Percentiles rank a stretch among this genome's conserved stretches.
Conservation (phyloP, 2,888 invertebrate genomes). For the Corythucha ciliata region DNA sequence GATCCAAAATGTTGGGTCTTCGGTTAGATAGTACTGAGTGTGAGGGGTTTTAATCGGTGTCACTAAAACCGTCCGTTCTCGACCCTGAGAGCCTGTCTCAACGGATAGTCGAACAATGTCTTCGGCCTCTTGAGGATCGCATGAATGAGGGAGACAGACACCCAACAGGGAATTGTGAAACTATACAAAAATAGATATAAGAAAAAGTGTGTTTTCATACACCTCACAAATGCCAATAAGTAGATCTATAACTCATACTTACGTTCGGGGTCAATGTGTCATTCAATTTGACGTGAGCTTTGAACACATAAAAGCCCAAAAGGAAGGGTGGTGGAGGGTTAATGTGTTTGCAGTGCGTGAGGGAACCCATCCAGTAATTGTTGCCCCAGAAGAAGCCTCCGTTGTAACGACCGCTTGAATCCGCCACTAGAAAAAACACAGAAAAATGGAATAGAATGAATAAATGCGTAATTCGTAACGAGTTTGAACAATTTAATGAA, state of each 20-base stretch:
- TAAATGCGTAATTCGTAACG: no score
- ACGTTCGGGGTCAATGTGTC: slow-evolving; percentile 48
- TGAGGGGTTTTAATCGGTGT: slow-evolving; percentile 46
- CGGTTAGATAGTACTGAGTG: slow-evolving; percentile 53
- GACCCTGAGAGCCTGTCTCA: slow-evolving; percentile 20
- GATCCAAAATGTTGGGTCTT: slow-evolving; percentile 56
- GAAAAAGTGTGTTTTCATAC: no score
- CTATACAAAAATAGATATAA: slow-evolving; percentile 42
- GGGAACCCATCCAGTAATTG: slow-evolving; percentile 67
- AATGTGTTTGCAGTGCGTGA: slow-evolving; percentile 51
- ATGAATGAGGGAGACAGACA: slow-evolving; percentile 62
- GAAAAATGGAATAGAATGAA: no score
- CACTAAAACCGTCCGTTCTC: slow-evolving; percentile 31
- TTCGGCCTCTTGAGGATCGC: slow-evolving; percentile 54
- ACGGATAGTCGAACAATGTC: slow-evolving; percentile 44
- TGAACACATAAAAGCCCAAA: slow-evolving; percentile 57
- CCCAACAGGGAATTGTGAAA: slow-evolving; percentile 63
- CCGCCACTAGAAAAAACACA: slow-evolving; percentile 48
- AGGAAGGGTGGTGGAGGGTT: slow-evolving; percentile 51
- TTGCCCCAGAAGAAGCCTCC: slow-evolving; percentile 74
- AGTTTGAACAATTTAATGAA: no score
- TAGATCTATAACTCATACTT: slow-evolving; percentile 36
- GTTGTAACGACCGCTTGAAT: slow-evolving; percentile 67
- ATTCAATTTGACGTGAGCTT: slow-evolving; percentile 49
- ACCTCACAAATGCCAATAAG: neutral